Evolutionary conservation across 2,797 vertebrate genomes (phyloP), one percentile per base, ranked within the genome.

Genomic region (Lagodon rhomboides): DNA sequence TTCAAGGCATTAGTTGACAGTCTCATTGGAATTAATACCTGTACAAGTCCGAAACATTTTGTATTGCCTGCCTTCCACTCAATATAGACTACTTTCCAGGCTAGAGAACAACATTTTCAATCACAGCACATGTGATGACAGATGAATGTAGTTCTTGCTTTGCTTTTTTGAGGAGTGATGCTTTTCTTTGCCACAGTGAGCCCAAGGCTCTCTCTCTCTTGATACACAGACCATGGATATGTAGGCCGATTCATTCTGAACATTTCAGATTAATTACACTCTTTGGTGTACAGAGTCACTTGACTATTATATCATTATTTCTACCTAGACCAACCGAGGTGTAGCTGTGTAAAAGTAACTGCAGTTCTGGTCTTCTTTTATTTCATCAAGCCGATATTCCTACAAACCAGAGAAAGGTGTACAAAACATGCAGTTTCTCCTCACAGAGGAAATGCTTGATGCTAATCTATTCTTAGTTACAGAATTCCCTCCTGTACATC

Each of bases 391-490:
- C 22, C 15, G 15, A 20, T 15, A 34, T 27, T 44, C 18, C 34
- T 30, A 49, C 9, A 70, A 68, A 62, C 8, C 30, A 3, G 20
- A 68, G 16, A 34, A 64, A 34, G 51, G 49, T 43, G 60, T 1
- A 51, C 59, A 54, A 68, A 66, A 51, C 51, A 38, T 44, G 12
- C 0, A 5, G 56, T 25, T 17, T 66, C 44, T 50, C 38, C 70
- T 55, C 30, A 67, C 17, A 44, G 25, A 50, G 27, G 8, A 79
- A 38, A 59, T 9, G 13, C 25, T 49, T 47, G 44, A 51, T 68
- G 50, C 30, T 59, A 43, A 80, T 87, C 85, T 90, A 92, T 89
- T 91, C 82, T 89, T 88, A 87, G 86, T 69, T 25, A 60, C 41
- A 62, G 22, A 82, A 63, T 30, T 65, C 85, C 80, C 85, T 74